Evolutionary conservation across 2,888 invertebrate genomes (phyloP), one percentile per base, ranked within the genome.

Genomic region (Trachelus stipa): DNA sequence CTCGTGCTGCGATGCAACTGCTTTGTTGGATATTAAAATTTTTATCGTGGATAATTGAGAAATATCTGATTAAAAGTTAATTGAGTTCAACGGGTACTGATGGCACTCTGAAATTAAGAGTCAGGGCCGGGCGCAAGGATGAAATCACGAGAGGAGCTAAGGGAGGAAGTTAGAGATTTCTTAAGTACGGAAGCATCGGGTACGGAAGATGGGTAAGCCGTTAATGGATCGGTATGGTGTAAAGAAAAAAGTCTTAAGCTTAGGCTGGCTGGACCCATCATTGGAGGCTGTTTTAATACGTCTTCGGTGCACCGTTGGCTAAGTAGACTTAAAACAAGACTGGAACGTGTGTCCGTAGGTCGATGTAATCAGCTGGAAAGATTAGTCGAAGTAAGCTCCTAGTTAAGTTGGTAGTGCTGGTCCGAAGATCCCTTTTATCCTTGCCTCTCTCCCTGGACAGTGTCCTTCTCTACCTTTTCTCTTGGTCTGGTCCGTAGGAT

Each of bases 301-400:
- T 83, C 88, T 88, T 88, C 87, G 85, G 88, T 79, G 76, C 80
- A 78, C 79, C 81, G 80, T 83, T 82, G 84, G 81, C 81, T 84
- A 87, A 88, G 87, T 86, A 85, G 86, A 85, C 84, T 88, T 87
- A 85, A 85, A 83, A 83, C 81, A 79, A 15, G 74, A 6, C 6
- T n/a, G n/a, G 11, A 71, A 34, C 33, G 71, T 71, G 71, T 71
- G 31, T 71, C 3, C 34, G 74, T 74, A 34, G 75, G 79, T 81
- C 79, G 83, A 81, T 79, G 85, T 85, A 88, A 88, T 88, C 86
- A 86, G 83, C 83, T 83, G 80, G 82, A 79, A 80, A 85, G 87
- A 88, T 89, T 87, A 88, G 73, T 71, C 68, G 31, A 69, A 69
- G 69, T 77, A 73, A 77, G 74, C 40, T 37, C 11, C 40, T 69